These are phyloP conservation scores for Megalopta genalis DNA, from an alignment of 1,140 invertebrate genomes.

Conservation along the genomic window DNA sequence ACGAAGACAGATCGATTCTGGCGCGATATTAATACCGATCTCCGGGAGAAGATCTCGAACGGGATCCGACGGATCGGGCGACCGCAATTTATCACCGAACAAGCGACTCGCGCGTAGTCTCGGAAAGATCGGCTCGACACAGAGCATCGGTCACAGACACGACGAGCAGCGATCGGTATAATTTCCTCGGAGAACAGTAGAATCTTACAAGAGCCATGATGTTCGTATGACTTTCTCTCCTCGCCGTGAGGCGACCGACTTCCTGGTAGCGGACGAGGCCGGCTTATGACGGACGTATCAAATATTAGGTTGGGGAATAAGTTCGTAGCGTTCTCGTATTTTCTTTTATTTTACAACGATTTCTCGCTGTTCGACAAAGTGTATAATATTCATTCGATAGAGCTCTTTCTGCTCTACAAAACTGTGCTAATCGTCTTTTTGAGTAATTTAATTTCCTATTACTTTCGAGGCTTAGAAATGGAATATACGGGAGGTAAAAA, in stretches of 20 bases:
- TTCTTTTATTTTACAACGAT: too few relatives aligned
- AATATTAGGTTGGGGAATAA: too few relatives aligned
- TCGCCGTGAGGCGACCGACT: conserved; percentile 66
- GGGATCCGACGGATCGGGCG: not conserved
- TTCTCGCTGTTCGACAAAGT: too few relatives aligned
- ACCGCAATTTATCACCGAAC: conserved; percentile 22
- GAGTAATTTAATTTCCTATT: too few relatives aligned
- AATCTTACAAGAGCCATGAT: conserved; percentile 64
- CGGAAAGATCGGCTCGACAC: conserved; percentile 17
- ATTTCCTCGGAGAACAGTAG: conserved; percentile 60
- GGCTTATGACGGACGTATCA: conserved; percentile 40
- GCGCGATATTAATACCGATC: not conserved
- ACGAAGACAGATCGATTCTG: not conserved
- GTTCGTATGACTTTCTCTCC: conserved; percentile 73
- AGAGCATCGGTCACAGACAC: conserved; percentile 7
- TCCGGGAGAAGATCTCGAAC: not conserved
- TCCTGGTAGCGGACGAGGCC: conserved; percentile 64
- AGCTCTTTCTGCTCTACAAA: too few relatives aligned
- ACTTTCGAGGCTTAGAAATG: too few relatives aligned
- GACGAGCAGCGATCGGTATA: conserved; percentile 37
- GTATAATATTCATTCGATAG: too few relatives aligned
- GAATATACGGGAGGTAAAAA: too few relatives aligned
- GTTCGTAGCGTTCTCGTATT: too few relatives aligned
- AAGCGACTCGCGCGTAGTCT: not conserved
- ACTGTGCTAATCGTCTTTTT: too few relatives aligned